Percentiles rank a stretch among this genome's conserved stretches.
Evolutionary conservation across 1,140 invertebrate genomes (phyloP).

Genomic region (Anastatus disparis): DNA sequence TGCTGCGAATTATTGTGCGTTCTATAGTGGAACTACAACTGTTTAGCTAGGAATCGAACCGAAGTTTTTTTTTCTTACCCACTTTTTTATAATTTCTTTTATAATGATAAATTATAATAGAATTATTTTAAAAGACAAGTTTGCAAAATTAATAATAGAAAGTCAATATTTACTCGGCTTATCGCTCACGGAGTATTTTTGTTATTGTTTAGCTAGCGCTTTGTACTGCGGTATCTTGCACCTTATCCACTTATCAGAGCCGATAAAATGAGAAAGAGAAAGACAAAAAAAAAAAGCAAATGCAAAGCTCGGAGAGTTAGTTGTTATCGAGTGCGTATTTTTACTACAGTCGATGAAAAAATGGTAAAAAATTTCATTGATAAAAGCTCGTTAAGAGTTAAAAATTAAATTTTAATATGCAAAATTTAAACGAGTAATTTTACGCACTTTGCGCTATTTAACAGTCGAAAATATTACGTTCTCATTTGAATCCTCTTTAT

Average conservation of each 20-base stretch:
- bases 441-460: background rate
- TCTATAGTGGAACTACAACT: too few relatives aligned
- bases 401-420: background rate
- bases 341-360: constrained; percentile 22
- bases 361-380: constrained; percentile 52
- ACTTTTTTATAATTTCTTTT: too few relatives aligned
- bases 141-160: background rate
- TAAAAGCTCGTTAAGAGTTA: constrained; percentile 30
- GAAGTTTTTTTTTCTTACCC: too few relatives aligned
- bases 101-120: too few relatives aligned
- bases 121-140: too few relatives aligned
- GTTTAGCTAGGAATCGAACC: too few relatives aligned
- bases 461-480: too few relatives aligned
- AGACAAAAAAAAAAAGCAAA: too few relatives aligned
- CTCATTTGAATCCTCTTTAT: too few relatives aligned
- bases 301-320: constrained; percentile 28
- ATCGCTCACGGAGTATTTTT: background rate
- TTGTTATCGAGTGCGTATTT: constrained; percentile 17
- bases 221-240: background rate
- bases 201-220: constrained; percentile 24
- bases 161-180: constrained; percentile 28
- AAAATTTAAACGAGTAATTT: background rate
- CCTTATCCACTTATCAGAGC: background rate
- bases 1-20: too few relatives aligned
- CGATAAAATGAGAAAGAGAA: too few relatives aligned